Conservation (phyloP, 2,113 vertebrate genomes). For the Meleagris gallopavo region DNA sequence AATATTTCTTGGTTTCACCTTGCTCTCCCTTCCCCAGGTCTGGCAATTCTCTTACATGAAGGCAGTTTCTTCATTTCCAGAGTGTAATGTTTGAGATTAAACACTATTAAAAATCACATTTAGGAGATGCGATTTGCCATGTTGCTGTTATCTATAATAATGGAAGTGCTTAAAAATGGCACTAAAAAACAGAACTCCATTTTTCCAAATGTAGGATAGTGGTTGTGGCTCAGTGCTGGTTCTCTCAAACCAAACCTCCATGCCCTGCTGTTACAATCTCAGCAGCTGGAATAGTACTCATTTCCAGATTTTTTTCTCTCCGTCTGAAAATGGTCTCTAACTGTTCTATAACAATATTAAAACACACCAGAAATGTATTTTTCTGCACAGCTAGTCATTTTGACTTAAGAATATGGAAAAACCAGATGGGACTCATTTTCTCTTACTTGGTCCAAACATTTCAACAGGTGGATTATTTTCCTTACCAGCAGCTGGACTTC, state of each 20-base stretch:
- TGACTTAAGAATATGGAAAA: conserved; percentile 14
- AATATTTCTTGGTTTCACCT: background rate
- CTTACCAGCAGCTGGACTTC: conserved; percentile 12
- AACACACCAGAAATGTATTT: conserved; percentile 30
- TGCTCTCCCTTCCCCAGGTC: background rate
- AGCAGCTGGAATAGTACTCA: background rate
- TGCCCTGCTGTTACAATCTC: conserved; percentile 15
- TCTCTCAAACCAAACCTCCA: background rate
- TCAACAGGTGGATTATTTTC: conserved; percentile 38
- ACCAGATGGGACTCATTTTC: background rate
- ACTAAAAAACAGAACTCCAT: background rate
- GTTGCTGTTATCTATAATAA: background rate
- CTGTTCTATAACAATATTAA: background rate
- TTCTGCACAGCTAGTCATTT: background rate
- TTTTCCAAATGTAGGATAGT: conserved; percentile 5
- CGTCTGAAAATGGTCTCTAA: background rate
- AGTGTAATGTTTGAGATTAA: background rate
- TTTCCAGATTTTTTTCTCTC: background rate
- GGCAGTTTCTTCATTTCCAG: background rate
- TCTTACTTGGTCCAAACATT: conserved; percentile 19
- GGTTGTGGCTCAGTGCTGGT: background rate
- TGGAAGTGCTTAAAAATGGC: background rate
- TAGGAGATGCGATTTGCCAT: background rate
- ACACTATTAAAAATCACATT: background rate
- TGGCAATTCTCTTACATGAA: background rate